Evolutionary conservation across 2,888 invertebrate genomes (phyloP).

Genomic region (Andrena chrysosceles): DNA sequence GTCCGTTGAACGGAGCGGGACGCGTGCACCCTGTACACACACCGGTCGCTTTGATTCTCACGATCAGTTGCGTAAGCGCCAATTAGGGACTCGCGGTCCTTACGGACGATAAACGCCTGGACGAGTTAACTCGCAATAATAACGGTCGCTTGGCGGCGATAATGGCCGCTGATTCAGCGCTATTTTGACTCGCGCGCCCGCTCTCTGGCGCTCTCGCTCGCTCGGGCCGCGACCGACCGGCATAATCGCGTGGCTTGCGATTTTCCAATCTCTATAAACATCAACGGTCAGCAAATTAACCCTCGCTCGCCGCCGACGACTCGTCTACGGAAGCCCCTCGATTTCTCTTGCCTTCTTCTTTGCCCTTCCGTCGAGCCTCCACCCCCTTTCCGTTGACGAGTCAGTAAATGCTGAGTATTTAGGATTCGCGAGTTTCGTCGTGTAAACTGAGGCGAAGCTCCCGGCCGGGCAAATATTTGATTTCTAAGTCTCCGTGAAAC

Average conservation of each 20-base stretch:
- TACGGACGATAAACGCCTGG: conserved; percentile 71
- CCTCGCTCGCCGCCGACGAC: conserved; percentile 33
- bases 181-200: conserved; percentile 64
- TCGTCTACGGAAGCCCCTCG: neutral
- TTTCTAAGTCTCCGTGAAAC: conserved; percentile 75
- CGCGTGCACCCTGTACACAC: neutral
- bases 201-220: neutral
- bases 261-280: conserved; percentile 71
- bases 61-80: conserved; percentile 63
- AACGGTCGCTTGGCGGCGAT: conserved; percentile 62
- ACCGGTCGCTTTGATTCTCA: conserved; percentile 60
- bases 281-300: conserved; percentile 71
- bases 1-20: neutral
- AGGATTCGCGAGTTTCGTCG: conserved; percentile 74
- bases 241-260: conserved; percentile 72
- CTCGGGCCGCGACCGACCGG: conserved; percentile 12
- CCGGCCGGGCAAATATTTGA: conserved; percentile 73
- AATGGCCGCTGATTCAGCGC: conserved; percentile 72
- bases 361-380: neutral
- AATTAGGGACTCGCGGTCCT: conserved; percentile 68
- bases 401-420: conserved; percentile 76
- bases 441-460: conserved; percentile 72
- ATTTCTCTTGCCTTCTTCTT: conserved; percentile 5
- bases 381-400: conserved; percentile 52
- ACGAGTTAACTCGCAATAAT: conserved; percentile 75